These are phyloP conservation scores for Stomatorhinus ivindoensis DNA, from an alignment of 2,113 vertebrate genomes.

Conservation along the genomic window DNA sequence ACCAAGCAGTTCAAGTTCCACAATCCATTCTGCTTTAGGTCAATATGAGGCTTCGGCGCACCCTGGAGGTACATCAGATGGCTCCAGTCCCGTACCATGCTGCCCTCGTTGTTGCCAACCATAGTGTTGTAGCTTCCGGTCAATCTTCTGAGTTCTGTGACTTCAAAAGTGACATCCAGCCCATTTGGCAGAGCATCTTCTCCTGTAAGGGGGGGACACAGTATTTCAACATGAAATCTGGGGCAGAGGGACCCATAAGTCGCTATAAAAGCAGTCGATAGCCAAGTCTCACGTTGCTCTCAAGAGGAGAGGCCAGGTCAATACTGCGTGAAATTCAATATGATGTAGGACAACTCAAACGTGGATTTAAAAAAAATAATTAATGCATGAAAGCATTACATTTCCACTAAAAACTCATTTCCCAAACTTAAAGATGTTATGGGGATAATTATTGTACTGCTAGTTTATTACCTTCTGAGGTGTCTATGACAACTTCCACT, in stretches of 20 bases:
- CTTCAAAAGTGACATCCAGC: slow-evolving; percentile 86
- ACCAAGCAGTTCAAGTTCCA: background rate
- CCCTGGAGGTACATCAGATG: background rate
- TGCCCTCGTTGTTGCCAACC: slow-evolving; percentile 97
- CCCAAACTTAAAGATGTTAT: background rate
- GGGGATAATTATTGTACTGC: background rate
- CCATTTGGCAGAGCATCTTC: slow-evolving; percentile 83
- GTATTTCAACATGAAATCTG: background rate
- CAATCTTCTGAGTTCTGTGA: slow-evolving; percentile 79
- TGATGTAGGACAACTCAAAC: background rate
- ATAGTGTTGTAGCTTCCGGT: slow-evolving; percentile 96
- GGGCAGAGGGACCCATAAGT: background rate
- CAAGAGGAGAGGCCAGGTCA: background rate
- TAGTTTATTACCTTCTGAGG: slow-evolving; percentile 67
- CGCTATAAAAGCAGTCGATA: background rate
- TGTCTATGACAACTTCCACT: slow-evolving; percentile 90
- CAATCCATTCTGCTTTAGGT: background rate
- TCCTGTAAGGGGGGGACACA: slow-evolving; percentile 51
- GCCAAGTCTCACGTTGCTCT: background rate
- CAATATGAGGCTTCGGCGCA: background rate
- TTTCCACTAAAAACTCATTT: background rate
- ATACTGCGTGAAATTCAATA: background rate
- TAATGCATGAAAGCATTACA: background rate
- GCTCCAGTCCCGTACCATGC: slow-evolving; percentile 71
- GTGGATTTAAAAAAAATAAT: background rate